These are phyloP conservation scores for Palythoa caribaeorum DNA, from an alignment of 92 coral and sea anemone species.

Conservation along the genomic window DNA sequence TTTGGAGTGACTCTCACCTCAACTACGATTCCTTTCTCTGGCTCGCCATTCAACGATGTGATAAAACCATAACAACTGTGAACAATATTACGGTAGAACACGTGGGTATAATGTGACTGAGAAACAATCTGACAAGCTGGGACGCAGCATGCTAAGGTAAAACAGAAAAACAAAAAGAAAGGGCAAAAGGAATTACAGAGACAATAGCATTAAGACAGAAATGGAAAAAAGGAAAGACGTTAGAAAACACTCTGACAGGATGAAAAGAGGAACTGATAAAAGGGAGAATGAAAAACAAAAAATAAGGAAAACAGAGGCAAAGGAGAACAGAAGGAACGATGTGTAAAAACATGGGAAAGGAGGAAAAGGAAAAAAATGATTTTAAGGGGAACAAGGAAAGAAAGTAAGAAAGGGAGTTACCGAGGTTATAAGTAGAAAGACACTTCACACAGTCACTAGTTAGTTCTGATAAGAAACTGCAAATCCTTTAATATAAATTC, in stretches of 20 bases:
- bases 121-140: background rate
- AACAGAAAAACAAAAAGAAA: background rate
- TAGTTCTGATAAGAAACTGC: too few relatives aligned
- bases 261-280: background rate
- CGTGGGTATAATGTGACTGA: background rate
- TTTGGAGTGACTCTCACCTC: constrained; percentile 69
- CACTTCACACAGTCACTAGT: background rate
- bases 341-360: background rate
- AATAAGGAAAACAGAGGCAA: background rate
- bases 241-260: background rate
- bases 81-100: background rate
- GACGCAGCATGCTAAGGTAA: too few relatives aligned
- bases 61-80: constrained; percentile 89
- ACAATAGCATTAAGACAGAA: background rate
- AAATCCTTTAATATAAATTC: too few relatives aligned
- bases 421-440: background rate
- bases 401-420: background rate
- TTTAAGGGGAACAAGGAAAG: background rate
- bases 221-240: background rate
- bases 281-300: too few relatives aligned
- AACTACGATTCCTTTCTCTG: constrained; percentile 83
- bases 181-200: background rate
- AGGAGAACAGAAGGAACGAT: background rate
- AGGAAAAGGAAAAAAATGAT: background rate
- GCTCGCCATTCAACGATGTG: constrained; percentile 92